Conservation (phyloP, 2,113 vertebrate genomes). For the Alectura lathami region DNA sequence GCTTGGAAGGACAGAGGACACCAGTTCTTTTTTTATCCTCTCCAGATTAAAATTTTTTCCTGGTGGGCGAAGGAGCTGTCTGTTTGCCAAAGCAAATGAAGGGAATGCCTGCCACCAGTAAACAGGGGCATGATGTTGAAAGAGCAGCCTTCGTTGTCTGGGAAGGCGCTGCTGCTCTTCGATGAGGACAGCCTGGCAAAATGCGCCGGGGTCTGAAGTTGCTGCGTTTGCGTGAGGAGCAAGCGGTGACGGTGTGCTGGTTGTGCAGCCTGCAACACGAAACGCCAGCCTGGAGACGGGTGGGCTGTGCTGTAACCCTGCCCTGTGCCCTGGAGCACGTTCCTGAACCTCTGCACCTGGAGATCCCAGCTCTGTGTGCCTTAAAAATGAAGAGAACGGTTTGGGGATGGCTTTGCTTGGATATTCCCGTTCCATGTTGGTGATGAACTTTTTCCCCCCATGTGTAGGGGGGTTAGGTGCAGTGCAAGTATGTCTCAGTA, state of each 20-base stretch:
- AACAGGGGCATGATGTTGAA: neutral
- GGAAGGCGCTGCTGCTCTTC: neutral
- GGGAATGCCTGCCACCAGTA: neutral
- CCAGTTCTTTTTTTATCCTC: neutral
- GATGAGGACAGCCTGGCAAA: neutral
- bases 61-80: neutral
- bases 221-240: neutral
- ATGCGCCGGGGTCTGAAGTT: neutral
- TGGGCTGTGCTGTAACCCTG: neutral
- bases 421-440: neutral
- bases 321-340: neutral
- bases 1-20: neutral
- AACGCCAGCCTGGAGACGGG: neutral
- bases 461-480: fast-evolving
- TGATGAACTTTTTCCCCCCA: too few relatives aligned
- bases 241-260: too few relatives aligned
- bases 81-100: neutral
- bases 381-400: neutral
- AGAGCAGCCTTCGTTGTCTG: neutral
- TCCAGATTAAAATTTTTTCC: neutral
- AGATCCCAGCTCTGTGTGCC: neutral
- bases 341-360: neutral
- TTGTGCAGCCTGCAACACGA: neutral
- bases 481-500: neutral
- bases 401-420: neutral